Evolutionary conservation across 2,113 vertebrate species (phyloP), one percentile per base, ranked within the genome.

Genomic region (Cyrtonyx montezumae): DNA sequence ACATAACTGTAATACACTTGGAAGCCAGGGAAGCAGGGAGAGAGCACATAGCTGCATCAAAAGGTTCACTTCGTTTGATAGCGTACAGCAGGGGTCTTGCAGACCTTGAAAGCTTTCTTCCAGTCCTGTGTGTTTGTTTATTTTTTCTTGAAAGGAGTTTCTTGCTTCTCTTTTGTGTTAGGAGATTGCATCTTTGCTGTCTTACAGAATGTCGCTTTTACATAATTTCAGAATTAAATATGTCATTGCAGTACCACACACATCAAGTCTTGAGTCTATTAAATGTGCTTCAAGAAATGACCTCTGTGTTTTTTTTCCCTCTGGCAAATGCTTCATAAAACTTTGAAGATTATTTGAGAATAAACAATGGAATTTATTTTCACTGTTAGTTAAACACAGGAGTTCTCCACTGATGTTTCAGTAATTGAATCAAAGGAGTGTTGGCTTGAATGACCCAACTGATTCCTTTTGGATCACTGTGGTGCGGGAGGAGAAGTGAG

Each of bases 341-440:
- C 26, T 55, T 30, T 90, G 59, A 73, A 74, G 66, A 69, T 83
- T 16, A 28, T 73, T 82, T 84, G 67, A 73, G 30, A 40, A 12
- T 87, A 59, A 94, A 66, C 26, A 66, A 62, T 65, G 67, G 17
- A 19, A 40, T 40, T 63, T 63, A 18, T 63, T 90, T 76, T 84
- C 67, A 51, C 30, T 87, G 78, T 42, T 68, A 71, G 43, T 75
- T 75, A 91, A 91, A 92, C 17, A 69, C 88, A 91, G 34, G 67
- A 37, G 53, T 77, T 92, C 86, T 93, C 66, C 37, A 59, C 86
- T 91, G 85, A 84, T 84, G 18, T 68, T 79, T 69, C 68, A 88
- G 68, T 30, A 76, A 51, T 40, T 87, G 90, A 77, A 66, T 95
- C 74, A 79, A 79, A 84, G 67, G 62, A 65, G 30, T 32, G 20